Conservation (phyloP, 2,888 invertebrate genomes). For the Cheilosia scutellata region DNA sequence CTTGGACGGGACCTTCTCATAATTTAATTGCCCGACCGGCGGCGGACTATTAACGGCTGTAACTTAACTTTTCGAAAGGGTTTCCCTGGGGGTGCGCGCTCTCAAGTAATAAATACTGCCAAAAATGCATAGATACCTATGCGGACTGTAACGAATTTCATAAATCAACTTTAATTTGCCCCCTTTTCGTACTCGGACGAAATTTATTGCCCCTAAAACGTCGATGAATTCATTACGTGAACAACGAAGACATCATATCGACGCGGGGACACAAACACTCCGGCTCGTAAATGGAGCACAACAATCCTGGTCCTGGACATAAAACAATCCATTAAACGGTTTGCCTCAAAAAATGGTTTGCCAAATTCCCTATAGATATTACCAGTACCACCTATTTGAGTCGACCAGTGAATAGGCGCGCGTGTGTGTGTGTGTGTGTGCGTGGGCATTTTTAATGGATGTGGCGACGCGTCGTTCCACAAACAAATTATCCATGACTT, state of each 20-base stretch:
- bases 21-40: slow-evolving; percentile 49
- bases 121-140: slow-evolving; percentile 7
- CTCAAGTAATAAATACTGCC: slow-evolving; percentile 27
- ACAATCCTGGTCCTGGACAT: slow-evolving; percentile 23
- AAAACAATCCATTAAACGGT: slow-evolving; percentile 68
- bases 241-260: slow-evolving; percentile 54
- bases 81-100: slow-evolving; percentile 2
- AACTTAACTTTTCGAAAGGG: slow-evolving; percentile 7
- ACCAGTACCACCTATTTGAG: slow-evolving; percentile 56
- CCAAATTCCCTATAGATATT: slow-evolving; percentile 55
- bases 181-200: neutral
- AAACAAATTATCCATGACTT: slow-evolving; percentile 62
- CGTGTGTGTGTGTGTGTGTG: slow-evolving; percentile 1
- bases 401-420: neutral
- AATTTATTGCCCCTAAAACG: slow-evolving; percentile 42
- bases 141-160: slow-evolving; percentile 22
- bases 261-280: slow-evolving; percentile 16
- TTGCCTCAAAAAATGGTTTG: slow-evolving; percentile 62
- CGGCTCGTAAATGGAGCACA: slow-evolving; percentile 41
- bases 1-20: slow-evolving; percentile 67
- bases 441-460: slow-evolving; percentile 70
- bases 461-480: slow-evolving; percentile 51
- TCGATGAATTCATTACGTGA: slow-evolving; percentile 60
- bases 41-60: neutral
- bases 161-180: slow-evolving; percentile 63